Base-by-base conservation (phyloP, 1,140 invertebrate species). In the Bombus picipes region DNA sequence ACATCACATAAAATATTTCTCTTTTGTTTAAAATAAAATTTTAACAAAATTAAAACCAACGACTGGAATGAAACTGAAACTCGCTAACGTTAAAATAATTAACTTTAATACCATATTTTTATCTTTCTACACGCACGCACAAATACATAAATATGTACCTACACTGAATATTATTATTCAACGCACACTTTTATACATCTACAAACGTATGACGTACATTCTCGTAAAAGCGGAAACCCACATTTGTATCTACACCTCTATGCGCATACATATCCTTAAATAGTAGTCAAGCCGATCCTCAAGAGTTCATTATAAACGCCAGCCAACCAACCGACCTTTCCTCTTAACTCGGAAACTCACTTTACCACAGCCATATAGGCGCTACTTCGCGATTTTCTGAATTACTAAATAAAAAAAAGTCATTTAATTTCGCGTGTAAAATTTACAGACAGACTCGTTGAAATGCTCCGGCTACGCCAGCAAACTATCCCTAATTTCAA, bases 221-320 rank as follows among this genome's bases (percentile, higher is more conserved):
- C 59, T 22, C 47, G 47, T 62, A 62, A 28, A 62, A 62, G 12
- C 28, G 57, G 70, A 39, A 28, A 32, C 65, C 5, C 53, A 39
- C 47, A 43, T 13, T 39, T 66, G 59, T 68, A 41, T n/a, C 32
- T 57, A 53, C 28, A 77, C 82, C 43, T 85, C 62, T 57, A 22
- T 37, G 32, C 66, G 32, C 57, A 47, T 22, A 41, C 70, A 32
- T 43, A 53, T 13, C 37, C 66, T 34, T 34, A 47, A 74, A 74
- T 74, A 53, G 65, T 70, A 73, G 47, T 73, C 71, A 83, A 90
- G 78, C 57, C 81, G 72, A 65, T 68, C 43, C 81, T 90, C 80
- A 74, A 90, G 89, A 86, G 72, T 86, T 88, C 73, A 87, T 87
- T 78, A 83, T 70, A 78, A 86, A 47, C 82, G 22, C 68, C 71